Percentiles rank a stretch among this genome's conserved stretches.
phyloP scores from a whole-genome alignment of 1,140 invertebrate genomes.

The Latrodectus geometricus region DNA sequence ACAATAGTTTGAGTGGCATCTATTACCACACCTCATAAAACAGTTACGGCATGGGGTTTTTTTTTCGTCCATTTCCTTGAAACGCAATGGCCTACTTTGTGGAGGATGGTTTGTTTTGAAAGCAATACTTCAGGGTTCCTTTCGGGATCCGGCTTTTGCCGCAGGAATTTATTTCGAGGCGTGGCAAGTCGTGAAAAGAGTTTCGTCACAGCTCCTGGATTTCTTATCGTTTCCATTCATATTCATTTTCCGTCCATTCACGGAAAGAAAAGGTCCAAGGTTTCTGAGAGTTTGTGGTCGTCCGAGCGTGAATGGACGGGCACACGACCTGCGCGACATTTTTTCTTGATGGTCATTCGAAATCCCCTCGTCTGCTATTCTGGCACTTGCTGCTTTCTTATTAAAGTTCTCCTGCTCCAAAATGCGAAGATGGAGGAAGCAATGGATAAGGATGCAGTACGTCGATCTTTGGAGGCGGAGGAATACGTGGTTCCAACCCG shows the following conservation, averaged over 20 bases:
- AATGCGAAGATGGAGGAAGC: slow-evolving; percentile 40
- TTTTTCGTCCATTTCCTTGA: background rate
- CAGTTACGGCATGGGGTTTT: background rate
- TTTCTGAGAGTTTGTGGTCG: background rate
- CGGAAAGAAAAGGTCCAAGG: slow-evolving; percentile 19
- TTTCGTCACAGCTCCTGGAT: slow-evolving; percentile 18
- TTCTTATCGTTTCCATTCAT: background rate
- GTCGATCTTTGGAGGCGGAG: slow-evolving; percentile 34
- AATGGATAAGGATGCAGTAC: slow-evolving; percentile 47
- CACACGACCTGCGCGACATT: background rate
- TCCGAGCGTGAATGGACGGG: slow-evolving; percentile 1
- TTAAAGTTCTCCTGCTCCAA: background rate
- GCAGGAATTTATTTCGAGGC: background rate
- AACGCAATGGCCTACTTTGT: slow-evolving; percentile 16
- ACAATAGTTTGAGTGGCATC: background rate
- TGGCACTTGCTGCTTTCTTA: background rate
- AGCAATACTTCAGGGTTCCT: background rate
- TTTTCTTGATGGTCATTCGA: slow-evolving; percentile 18
- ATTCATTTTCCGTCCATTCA: background rate
- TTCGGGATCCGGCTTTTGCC: slow-evolving; percentile 3
- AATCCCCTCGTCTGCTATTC: background rate
- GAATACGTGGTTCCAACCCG: slow-evolving; percentile 23
- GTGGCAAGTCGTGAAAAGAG: background rate
- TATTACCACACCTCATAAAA: background rate
- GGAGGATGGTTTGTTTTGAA: background rate